These are phyloP conservation scores for Protaetia brevitarsis DNA, from an alignment of 1,140 invertebrate genomes.

Conservation along the genomic window DNA sequence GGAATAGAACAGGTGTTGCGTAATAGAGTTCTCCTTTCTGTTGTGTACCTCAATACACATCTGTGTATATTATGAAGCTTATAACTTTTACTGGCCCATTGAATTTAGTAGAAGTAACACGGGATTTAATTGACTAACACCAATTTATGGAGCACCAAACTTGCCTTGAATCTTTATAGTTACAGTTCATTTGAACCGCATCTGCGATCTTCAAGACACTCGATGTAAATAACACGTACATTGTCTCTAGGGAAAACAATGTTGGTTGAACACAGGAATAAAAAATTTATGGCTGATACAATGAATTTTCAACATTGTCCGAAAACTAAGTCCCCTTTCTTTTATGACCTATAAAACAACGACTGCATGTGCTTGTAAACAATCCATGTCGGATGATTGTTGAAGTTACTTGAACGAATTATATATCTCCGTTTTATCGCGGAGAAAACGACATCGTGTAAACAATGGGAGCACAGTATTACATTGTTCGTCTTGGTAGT, in stretches of 20 bases:
- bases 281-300: neutral
- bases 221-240: neutral
- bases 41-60: no score
- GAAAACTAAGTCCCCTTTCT: neutral
- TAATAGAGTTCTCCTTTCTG: neutral
- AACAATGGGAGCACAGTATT: neutral
- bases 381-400: neutral
- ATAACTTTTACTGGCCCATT: no score
- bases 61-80: no score
- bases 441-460: neutral
- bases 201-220: neutral
- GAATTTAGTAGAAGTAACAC: no score
- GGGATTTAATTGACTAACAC: no score
- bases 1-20: neutral
- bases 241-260: neutral
- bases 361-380: neutral
- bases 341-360: neutral
- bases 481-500: neutral
- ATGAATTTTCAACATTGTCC: conserved; percentile 1
- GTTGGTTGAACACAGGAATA: neutral
- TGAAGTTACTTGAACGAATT: neutral
- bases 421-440: neutral
- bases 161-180: no score
- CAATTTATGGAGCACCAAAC: no score
- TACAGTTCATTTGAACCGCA: no score